These are phyloP conservation scores for Adineta ricciae DNA, from an alignment of 2,888 invertebrate species.

Conservation along the genomic window DNA sequence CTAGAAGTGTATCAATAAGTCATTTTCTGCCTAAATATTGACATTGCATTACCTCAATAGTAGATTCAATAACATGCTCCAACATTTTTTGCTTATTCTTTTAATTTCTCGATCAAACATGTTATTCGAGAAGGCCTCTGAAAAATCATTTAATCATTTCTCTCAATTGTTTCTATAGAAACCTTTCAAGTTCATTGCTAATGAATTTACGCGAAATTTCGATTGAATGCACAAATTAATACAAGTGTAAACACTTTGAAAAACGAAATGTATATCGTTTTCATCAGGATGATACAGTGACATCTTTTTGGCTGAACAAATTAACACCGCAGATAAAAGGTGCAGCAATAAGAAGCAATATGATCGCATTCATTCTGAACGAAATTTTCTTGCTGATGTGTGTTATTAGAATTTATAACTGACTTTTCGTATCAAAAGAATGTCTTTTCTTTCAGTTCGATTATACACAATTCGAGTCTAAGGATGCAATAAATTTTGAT, in stretches of 20 bases:
- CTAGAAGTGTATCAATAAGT: not conserved
- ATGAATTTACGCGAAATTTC: not conserved
- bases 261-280: not conserved
- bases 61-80: not conserved
- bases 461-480: too few species aligned
- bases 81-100: not conserved
- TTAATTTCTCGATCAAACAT: not conserved
- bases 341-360: too few species aligned
- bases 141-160: not conserved
- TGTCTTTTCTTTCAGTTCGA: too few species aligned
- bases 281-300: not conserved
- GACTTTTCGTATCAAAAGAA: too few species aligned
- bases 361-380: too few species aligned
- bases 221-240: not conserved
- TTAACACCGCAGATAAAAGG: not conserved
- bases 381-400: too few species aligned
- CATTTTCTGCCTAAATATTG: not conserved
- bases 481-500: too few species aligned
- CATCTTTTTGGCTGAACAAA: not conserved
- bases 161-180: not conserved
- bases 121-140: too few species aligned
- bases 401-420: too few species aligned
- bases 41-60: not conserved
- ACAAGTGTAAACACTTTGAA: not conserved
- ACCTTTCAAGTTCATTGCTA: not conserved